Evolutionary conservation across 2,888 invertebrate genomes (phyloP).

Genomic region (Harmothoe impar): DNA sequence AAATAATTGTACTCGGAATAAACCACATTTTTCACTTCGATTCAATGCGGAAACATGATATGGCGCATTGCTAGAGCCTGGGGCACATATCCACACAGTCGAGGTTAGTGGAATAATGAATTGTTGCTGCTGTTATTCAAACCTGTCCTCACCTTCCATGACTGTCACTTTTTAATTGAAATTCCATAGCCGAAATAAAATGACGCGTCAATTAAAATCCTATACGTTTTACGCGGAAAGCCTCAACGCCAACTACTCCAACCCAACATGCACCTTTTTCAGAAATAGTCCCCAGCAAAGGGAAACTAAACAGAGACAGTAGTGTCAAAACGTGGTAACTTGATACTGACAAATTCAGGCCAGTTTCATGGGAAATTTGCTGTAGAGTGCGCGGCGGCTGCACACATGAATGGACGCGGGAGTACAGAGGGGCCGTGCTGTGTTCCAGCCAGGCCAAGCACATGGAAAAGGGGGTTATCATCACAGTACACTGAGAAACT

Average conservation of each 20-base stretch:
- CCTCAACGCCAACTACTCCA: neutral
- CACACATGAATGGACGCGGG: conserved; percentile 10
- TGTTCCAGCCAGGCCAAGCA: too few species aligned
- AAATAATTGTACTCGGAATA: too few species aligned
- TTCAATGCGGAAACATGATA: neutral
- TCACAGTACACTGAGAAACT: too few species aligned
- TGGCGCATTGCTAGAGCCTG: neutral
- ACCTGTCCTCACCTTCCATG: neutral
- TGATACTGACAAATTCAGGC: conserved; percentile 27
- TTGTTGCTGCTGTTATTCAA: neutral
- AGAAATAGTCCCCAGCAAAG: neutral
- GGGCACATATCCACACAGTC: neutral
- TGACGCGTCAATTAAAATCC: conserved; percentile 27
- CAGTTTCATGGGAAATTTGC: conserved; percentile 43
- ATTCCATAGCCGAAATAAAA: conserved; percentile 28
- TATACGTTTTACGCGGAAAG: neutral
- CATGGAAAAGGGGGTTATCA: too few species aligned
- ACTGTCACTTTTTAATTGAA: conserved; percentile 42
- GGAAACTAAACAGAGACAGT: neutral
- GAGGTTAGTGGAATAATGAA: conserved; percentile 9
- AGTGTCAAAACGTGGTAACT: conserved; percentile 44
- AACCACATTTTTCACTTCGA: neutral
- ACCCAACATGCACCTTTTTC: too few species aligned
- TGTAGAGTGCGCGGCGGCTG: neutral
- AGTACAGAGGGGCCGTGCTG: neutral